Conservation (phyloP, 2,888 invertebrate genomes). For the Idaea dimidiata region DNA sequence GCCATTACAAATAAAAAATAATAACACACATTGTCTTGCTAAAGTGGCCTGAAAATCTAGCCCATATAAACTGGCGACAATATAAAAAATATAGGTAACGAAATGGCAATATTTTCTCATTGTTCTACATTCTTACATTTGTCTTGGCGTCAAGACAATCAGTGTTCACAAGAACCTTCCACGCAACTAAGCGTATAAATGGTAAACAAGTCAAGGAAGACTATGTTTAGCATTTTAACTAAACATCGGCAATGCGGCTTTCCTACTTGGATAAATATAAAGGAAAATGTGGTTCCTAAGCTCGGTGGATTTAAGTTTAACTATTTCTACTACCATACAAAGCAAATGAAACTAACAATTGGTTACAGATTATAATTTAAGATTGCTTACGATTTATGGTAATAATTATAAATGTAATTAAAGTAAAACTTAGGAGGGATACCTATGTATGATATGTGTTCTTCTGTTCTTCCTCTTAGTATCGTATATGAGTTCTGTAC, state of each 20-base stretch:
- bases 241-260: conserved; percentile 12
- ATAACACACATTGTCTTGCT: no score
- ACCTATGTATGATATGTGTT: no score
- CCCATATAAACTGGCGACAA: no score
- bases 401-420: no score
- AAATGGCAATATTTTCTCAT: no score
- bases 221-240: conserved; percentile 20
- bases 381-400: no score
- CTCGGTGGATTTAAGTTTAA: not conserved
- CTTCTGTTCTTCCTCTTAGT: no score
- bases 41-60: no score
- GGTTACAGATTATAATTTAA: not conserved
- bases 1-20: no score
- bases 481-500: no score
- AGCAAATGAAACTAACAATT: conserved; percentile 5
- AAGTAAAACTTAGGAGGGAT: no score
- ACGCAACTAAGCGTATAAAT: conserved; percentile 15
- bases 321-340: conserved; percentile 6
- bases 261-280: not conserved
- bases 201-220: conserved; percentile 18
- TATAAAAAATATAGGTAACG: no score
- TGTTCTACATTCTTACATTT: not conserved
- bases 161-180: not conserved
- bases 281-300: not conserved
- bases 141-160: not conserved